Conservation (phyloP, 2,888 invertebrate species). For the Coelinius sp. region DNA sequence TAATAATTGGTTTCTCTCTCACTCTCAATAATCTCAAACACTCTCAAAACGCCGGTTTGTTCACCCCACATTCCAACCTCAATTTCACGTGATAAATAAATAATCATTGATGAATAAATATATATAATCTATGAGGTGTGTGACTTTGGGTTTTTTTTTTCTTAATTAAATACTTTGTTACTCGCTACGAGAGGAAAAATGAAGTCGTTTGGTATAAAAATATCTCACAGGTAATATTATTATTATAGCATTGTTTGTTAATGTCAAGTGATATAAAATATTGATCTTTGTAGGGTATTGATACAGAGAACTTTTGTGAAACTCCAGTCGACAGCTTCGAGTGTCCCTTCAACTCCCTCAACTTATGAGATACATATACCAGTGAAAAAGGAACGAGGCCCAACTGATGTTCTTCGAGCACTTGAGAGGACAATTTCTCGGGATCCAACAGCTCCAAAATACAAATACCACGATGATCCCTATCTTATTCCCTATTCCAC, state of each 20-base stretch:
- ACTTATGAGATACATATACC: conserved; percentile 74
- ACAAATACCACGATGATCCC: conserved; percentile 94
- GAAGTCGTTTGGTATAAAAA: neutral
- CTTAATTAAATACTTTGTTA: neutral
- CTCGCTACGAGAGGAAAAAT: neutral
- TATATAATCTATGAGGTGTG: too few species aligned
- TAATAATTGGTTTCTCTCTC: too few species aligned
- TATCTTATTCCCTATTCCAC: conserved; percentile 85
- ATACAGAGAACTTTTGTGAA: conserved; percentile 32
- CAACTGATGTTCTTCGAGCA: conserved; percentile 85
- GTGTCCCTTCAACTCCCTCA: conserved; percentile 10
- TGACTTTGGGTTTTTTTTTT: neutral
- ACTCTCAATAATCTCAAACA: neutral
- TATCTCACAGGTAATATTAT: conserved; percentile 2
- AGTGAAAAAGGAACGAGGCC: conserved; percentile 79
- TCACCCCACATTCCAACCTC: conserved; percentile 11
- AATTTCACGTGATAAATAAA: neutral
- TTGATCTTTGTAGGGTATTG: neutral
- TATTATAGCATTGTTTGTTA: neutral
- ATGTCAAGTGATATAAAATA: neutral
- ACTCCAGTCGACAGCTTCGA: conserved; percentile 18
- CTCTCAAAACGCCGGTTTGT: neutral
- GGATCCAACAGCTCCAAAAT: conserved; percentile 90
- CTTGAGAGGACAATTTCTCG: conserved; percentile 83
- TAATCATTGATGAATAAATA: neutral